phyloP scores from a whole-genome alignment of 2,888 invertebrate species.

The Cataglyphis cursor region DNA sequence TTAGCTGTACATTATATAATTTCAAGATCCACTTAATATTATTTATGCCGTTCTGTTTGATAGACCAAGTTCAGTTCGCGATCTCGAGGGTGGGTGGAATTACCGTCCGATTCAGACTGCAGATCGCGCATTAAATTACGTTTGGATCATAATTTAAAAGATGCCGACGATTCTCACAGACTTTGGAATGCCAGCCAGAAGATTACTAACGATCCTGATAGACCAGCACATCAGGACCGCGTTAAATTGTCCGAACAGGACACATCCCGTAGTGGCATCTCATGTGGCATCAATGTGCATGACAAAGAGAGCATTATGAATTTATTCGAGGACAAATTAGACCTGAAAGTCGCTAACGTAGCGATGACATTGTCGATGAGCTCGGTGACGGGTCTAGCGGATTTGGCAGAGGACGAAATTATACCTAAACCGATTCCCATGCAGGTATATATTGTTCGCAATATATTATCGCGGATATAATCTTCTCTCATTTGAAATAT shows the following conservation, averaged over 20 bases:
- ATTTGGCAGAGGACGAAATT: slow-evolving; percentile 96
- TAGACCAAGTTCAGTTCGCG: slow-evolving; percentile 94
- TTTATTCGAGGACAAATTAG: slow-evolving; percentile 88
- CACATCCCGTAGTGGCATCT: slow-evolving; percentile 59
- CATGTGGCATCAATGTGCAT: slow-evolving; percentile 85
- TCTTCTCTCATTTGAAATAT: neutral
- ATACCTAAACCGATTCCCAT: slow-evolving; percentile 93
- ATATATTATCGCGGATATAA: neutral
- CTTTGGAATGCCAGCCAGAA: slow-evolving; percentile 79
- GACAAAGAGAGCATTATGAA: slow-evolving; percentile 86
- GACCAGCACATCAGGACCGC: slow-evolving; percentile 72
- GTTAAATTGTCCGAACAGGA: slow-evolving; percentile 81
- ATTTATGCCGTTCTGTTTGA: slow-evolving; percentile 67
- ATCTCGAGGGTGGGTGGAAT: slow-evolving; percentile 93
- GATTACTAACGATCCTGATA: slow-evolving; percentile 71
- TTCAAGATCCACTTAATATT: slow-evolving; percentile 40
- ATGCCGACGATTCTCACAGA: slow-evolving; percentile 78
- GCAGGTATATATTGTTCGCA: slow-evolving; percentile 88
- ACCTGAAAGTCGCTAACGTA: slow-evolving; percentile 90
- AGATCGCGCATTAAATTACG: slow-evolving; percentile 89
- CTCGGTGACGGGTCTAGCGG: slow-evolving; percentile 93
- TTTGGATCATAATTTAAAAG: slow-evolving; percentile 89
- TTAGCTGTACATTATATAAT: neutral
- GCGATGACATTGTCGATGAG: slow-evolving; percentile 92
- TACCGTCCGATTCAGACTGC: slow-evolving; percentile 87